Percentiles rank a stretch among this genome's conserved stretches.
These are phyloP conservation scores for Bos indicus DNA, from an alignment of 2,113 vertebrate species.

Conservation along the genomic window DNA sequence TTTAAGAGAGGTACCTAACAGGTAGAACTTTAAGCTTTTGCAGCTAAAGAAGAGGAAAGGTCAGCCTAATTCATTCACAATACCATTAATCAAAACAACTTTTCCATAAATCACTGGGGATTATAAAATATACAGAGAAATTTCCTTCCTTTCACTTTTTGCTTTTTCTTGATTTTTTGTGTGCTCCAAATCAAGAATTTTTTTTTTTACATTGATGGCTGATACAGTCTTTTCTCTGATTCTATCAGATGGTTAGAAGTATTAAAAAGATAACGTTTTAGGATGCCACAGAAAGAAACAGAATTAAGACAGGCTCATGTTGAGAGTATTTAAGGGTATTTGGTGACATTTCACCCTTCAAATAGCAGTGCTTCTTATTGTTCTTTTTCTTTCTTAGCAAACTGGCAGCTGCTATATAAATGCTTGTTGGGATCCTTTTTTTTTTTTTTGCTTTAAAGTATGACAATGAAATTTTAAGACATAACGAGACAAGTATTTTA, in stretches of 20 bases:
- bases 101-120: constrained; percentile 3
- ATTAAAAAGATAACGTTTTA: neutral
- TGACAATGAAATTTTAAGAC: neutral
- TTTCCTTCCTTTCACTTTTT: constrained; percentile 29
- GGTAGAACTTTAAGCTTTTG: neutral
- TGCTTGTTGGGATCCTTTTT: neutral
- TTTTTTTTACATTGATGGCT: neutral
- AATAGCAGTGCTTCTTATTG: neutral
- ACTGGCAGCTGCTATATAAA: neutral
- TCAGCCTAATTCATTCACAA: constrained; percentile 32
- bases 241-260: neutral
- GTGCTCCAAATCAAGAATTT: neutral
- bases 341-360: constrained; percentile 9
- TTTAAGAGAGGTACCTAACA: neutral
- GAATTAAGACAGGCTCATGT: neutral
- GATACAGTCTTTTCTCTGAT: neutral
- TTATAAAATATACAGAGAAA: constrained; percentile 18
- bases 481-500: neutral
- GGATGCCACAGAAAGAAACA: neutral
- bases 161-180: neutral
- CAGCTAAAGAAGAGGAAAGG: neutral
- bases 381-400: neutral
- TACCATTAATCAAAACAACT: constrained; percentile 35
- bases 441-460: neutral
- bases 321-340: neutral